Conservation (phyloP, 2,113 vertebrate genomes). For the Erpornis zantholeuca region DNA sequence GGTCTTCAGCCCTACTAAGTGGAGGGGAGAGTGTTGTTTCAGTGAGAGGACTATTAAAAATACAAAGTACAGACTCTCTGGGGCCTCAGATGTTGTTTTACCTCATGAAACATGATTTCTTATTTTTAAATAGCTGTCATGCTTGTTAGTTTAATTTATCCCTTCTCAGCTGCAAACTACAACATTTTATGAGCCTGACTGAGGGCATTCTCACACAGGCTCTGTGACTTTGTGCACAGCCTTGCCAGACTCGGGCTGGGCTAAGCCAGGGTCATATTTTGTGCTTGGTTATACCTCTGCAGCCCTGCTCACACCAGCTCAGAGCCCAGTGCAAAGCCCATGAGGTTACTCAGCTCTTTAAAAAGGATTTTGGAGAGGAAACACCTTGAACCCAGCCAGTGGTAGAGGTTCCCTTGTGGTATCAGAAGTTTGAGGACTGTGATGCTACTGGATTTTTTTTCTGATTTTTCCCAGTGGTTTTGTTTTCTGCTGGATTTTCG, state of each 20-base stretch:
- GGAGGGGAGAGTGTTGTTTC: conserved; percentile 39
- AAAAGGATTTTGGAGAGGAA: conserved; percentile 24
- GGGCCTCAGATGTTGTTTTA: conserved; percentile 64
- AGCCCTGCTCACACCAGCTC: not conserved
- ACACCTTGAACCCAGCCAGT: not conserved
- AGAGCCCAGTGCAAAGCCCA: not conserved
- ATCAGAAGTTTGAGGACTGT: not conserved
- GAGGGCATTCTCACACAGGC: conserved; percentile 32
- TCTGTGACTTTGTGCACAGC: not conserved
- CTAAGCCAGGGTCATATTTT: conserved; percentile 20
- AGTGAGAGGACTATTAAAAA: conserved; percentile 53
- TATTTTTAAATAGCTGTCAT: conserved; percentile 66
- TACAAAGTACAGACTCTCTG: conserved; percentile 60
- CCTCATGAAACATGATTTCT: conserved; percentile 58
- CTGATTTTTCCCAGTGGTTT: not conserved
- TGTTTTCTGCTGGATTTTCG: not conserved
- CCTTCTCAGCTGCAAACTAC: conserved; percentile 61
- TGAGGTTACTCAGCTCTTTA: conserved; percentile 18
- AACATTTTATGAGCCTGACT: conserved; percentile 56
- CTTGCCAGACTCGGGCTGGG: not conserved
- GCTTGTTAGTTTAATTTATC: conserved; percentile 68
- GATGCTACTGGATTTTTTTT: not conserved
- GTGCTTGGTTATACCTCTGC: not conserved
- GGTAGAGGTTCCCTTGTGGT: not conserved
- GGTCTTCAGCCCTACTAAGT: not conserved